These are phyloP conservation scores for Gallinago nigripennis DNA, from an alignment of 2,797 vertebrate species.

Conservation along the genomic window DNA sequence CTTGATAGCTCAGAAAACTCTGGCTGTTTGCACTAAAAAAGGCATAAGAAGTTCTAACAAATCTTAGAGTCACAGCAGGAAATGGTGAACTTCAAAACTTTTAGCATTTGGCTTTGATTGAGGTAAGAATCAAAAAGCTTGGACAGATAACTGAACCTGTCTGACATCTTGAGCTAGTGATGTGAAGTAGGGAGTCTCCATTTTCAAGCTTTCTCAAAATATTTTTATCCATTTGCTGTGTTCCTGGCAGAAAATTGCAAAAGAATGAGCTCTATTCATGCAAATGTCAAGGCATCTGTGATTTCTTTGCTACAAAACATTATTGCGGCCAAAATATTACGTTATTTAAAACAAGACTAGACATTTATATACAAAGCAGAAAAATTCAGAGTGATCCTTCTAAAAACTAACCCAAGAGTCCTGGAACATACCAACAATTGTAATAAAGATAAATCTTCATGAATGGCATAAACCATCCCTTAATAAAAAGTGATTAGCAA, in stretches of 20 bases:
- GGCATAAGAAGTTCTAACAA: neutral
- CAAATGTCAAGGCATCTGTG: neutral
- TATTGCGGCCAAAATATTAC: neutral
- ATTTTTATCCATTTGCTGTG: neutral
- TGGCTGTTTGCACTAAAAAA: neutral
- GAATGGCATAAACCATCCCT: neutral
- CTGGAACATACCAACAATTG: neutral
- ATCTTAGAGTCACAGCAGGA: neutral
- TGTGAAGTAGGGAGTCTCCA: neutral
- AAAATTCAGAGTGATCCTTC: neutral
- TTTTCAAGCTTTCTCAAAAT: conserved; percentile 5
- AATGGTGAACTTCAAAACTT: neutral
- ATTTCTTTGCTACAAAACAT: neutral
- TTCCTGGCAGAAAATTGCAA: neutral
- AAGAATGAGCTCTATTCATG: neutral
- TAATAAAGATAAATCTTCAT: neutral
- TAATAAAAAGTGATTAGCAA: neutral
- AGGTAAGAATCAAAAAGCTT: neutral
- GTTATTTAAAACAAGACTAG: neutral
- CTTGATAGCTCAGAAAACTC: neutral
- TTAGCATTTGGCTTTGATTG: neutral
- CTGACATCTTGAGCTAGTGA: neutral
- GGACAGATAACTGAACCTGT: neutral
- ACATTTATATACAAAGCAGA: neutral
- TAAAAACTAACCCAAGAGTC: neutral